Base-by-base conservation (phyloP, 2,797 vertebrate genomes). In the Peromyscus aztecus region DNA sequence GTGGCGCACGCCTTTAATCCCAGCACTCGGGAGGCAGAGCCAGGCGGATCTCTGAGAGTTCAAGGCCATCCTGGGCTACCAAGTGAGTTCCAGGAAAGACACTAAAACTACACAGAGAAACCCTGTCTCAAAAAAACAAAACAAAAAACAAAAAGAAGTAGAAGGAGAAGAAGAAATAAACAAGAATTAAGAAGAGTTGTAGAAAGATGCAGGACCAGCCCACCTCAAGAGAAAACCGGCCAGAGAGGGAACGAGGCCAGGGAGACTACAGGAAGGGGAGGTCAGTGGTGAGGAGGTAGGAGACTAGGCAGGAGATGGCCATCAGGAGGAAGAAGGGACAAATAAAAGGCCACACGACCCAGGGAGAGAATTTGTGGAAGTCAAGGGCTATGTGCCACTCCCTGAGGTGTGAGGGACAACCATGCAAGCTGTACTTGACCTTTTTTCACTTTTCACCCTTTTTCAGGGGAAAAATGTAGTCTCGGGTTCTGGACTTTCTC, bases 381-480 rank as follows among this genome's bases (percentile, higher is more conserved):
- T 9, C 1, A 34, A 27, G n/a, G 85, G 11, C 73, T 10, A 2
- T 1, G 4, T 0, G 0, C 31, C 7, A 8, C 17, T 57, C 40
- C 6, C 2, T 1, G 4, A 2, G 59, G 59, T 0, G 0, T 2
- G 12, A 13, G 4, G 73, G 24, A 4, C 31, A n/a, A 24, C 57
- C 31, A 57, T 10, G 27, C 12, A 27, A 61, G 77, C 71, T 3
- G 0, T n/a, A 9, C 40, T 86, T 37, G 40, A 57, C 34, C 52
- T 27, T 52, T 52, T 2, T 63, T 49, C 29, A 40, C 73, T 57
- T 37, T 24, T 57, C 16, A 0, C 40, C 14, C 24, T 52, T 59
- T 43, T 31, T 1, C 0, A n/a, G 23, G 23, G 23, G 23, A 21
- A 59, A 3, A 55, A 34, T 3, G 34, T 89, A 24, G 69, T 63